Base-by-base conservation (phyloP, 2,113 vertebrate genomes). In the Bufo gargarizans region DNA sequence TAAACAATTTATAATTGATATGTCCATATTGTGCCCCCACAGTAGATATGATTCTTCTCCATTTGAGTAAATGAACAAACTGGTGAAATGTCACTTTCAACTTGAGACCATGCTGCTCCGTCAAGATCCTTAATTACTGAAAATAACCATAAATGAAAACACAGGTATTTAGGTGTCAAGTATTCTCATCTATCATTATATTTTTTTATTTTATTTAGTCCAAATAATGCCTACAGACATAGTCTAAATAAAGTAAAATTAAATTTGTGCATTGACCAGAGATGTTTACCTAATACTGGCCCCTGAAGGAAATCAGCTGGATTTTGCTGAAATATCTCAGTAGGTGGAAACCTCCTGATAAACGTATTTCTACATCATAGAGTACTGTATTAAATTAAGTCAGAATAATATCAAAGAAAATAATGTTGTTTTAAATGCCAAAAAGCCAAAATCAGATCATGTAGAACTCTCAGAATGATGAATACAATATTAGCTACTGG, bases 61-160 rank as follows among this genome's bases (percentile, higher is more conserved):
- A 81, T 84, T 71, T 65, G 10, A 14, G 47, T 71, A 69, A 71
- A 84, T 84, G 71, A 83, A 84, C 20, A 69, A 47, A 71, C 50
- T 69, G 59, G 33, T 69, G n/a, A 65, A n/a, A 65, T 82, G 45
- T 82, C 61, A 50, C 61, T 13, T 83, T 61, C 45, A 33, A 67
- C 63, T 71, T 65, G 63, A 55, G 33, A 67, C n/a, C 63, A 69
- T 14, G 82, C 82, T 33, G 82, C 3, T 69, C n/a, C 13, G 49
- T 55, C 65, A 53, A 84, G 47, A 69, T 84, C n/a, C 49, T 69
- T 84, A 84, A 84, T 84, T 71, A 84, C 20, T 16, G 6, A 16
- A 84, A 71, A 69, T 69, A 71, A 69, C 45, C 33, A 81, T 33
- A 81, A 81, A 61, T 81, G 12, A 61, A 81, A 81, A 17, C 22